Evolutionary conservation across 2,113 vertebrate genomes (phyloP).

Genomic region (Sigmodon hispidus): DNA sequence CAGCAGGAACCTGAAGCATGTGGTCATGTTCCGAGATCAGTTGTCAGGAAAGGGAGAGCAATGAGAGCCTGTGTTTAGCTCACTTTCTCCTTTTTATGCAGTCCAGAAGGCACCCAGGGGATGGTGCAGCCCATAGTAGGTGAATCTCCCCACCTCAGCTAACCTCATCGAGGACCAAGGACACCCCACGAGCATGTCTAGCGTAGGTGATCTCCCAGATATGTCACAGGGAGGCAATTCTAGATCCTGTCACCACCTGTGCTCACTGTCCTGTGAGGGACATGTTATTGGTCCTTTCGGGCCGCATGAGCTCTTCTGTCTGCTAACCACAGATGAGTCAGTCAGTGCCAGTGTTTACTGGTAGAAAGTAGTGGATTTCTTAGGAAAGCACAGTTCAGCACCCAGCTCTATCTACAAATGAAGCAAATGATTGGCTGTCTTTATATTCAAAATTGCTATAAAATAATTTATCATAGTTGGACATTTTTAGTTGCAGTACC

Average conservation of each 20-base stretch:
- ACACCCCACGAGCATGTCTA: background rate
- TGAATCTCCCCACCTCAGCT: background rate
- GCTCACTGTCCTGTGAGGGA: background rate
- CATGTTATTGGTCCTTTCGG: background rate
- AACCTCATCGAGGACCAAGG: background rate
- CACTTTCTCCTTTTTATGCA: too few relatives aligned
- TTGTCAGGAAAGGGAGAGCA: background rate
- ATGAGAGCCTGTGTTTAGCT: background rate
- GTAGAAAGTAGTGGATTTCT: conserved; percentile 26
- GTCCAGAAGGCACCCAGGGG: background rate
- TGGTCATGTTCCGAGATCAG: background rate
- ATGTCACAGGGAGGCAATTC: background rate
- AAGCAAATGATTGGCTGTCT: background rate
- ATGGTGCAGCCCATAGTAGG: background rate
- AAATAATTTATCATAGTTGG: conserved; percentile 22
- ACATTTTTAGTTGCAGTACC: conserved; percentile 11
- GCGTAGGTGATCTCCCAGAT: background rate
- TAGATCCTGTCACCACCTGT: background rate
- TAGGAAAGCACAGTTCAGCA: conserved; percentile 8
- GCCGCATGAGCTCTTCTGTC: background rate
- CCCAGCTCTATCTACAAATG: conserved; percentile 38
- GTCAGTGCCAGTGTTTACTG: background rate
- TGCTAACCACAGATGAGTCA: background rate
- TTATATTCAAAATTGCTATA: conserved; percentile 21
- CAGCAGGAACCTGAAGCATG: background rate